Percentiles rank a stretch among this genome's conserved stretches.
phyloP scores from a whole-genome alignment of 2,113 vertebrate genomes.

The Trachemys scripta region DNA sequence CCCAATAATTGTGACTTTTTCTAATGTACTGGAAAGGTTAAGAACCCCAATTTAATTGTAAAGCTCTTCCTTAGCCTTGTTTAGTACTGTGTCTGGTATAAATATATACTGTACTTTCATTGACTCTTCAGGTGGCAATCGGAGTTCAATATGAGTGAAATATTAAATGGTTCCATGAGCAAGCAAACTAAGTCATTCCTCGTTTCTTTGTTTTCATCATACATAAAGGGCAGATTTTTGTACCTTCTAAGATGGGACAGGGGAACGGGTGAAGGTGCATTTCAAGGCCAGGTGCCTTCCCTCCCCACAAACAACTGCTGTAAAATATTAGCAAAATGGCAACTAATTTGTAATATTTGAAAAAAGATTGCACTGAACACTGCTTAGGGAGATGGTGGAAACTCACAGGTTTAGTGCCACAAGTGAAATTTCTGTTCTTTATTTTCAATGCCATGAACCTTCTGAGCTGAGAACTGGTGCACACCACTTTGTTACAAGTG shows the following conservation, averaged over 20 bases:
- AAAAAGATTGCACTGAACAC: not conserved
- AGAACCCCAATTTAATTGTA: not conserved
- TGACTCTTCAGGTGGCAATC: not conserved
- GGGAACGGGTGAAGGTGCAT: too few species aligned
- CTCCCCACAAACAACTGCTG: not conserved
- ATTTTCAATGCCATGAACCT: not conserved
- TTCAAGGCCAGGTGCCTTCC: not conserved
- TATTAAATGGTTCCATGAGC: not conserved
- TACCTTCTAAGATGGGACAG: not conserved
- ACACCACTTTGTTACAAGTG: not conserved
- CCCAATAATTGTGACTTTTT: not conserved
- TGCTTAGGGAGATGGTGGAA: not conserved
- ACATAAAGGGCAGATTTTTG: not conserved
- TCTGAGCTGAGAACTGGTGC: not conserved
- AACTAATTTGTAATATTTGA: not conserved
- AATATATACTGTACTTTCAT: not conserved
- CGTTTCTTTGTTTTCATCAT: accelerated
- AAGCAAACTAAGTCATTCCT: not conserved
- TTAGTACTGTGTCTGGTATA: not conserved
- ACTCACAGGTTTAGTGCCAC: not conserved
- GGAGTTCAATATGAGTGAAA: not conserved
- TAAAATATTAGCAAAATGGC: not conserved
- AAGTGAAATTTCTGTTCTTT: not conserved
- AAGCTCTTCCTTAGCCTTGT: not conserved
- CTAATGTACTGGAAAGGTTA: not conserved